Evolutionary conservation across 2,888 invertebrate genomes (phyloP).

Genomic region (Tipula confusa): DNA sequence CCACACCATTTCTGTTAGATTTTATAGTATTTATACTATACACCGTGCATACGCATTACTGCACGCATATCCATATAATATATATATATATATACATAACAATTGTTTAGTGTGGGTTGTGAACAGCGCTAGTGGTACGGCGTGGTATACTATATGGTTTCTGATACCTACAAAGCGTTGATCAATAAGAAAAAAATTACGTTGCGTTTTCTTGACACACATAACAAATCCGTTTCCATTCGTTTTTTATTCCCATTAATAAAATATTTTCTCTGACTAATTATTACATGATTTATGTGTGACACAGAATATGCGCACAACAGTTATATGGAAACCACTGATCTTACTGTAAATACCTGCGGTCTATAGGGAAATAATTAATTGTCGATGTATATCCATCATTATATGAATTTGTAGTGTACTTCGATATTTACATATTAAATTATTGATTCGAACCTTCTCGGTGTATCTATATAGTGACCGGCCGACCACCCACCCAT

Average conservation of each 20-base stretch:
- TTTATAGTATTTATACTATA: neutral
- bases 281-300: neutral
- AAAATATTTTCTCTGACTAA: neutral
- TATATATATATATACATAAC: neutral
- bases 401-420: too few relatives aligned
- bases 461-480: too few relatives aligned
- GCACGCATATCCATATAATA: too few relatives aligned
- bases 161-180: neutral
- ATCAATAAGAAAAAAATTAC: constrained; percentile 16
- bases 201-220: constrained; percentile 20
- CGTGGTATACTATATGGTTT: neutral
- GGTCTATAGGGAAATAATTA: too few relatives aligned
- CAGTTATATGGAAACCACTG: neutral
- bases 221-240: neutral
- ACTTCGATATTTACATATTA: too few relatives aligned
- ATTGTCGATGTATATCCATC: too few relatives aligned
- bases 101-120: neutral
- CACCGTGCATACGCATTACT: neutral
- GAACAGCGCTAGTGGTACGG: neutral
- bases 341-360: neutral
- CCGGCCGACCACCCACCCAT: too few relatives aligned
- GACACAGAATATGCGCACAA: neutral
- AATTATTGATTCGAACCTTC: too few relatives aligned
- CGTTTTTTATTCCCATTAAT: neutral
- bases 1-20: neutral